Conservation (phyloP, 2,113 vertebrate genomes). For the Psilopogon haemacephalus region DNA sequence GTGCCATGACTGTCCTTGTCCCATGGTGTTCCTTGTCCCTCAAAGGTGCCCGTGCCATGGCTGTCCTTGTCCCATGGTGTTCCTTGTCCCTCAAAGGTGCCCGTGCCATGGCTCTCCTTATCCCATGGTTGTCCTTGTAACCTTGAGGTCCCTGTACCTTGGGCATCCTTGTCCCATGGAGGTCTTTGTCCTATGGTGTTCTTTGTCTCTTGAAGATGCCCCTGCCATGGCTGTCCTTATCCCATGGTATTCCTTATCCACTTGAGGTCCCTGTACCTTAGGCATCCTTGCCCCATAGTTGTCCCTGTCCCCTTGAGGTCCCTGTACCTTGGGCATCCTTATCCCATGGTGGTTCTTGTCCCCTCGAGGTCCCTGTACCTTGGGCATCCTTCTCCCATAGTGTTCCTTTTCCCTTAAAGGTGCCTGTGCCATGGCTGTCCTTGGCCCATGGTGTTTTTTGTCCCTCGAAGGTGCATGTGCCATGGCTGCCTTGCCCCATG, state of each 20-base stretch:
- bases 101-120: neutral
- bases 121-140: neutral
- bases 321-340: too few relatives aligned
- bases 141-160: neutral
- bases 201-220: neutral
- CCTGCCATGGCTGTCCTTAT: neutral
- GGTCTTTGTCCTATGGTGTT: too few relatives aligned
- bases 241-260: too few relatives aligned
- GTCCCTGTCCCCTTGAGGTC: too few relatives aligned
- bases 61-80: neutral
- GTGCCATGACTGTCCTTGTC: too few relatives aligned
- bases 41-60: neutral
- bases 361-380: too few relatives aligned
- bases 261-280: too few relatives aligned
- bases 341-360: too few relatives aligned
- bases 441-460: too few relatives aligned
- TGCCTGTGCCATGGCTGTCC: neutral
- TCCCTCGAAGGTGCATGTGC: neutral
- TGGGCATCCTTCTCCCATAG: neutral
- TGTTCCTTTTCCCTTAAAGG: neutral
- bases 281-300: too few relatives aligned
- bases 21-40: neutral
- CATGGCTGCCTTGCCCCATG: neutral
- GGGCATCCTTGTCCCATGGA: too few relatives aligned
- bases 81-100: neutral